Base-by-base conservation (phyloP, 2,797 vertebrate genomes). In the Sebastes paucispinis region DNA sequence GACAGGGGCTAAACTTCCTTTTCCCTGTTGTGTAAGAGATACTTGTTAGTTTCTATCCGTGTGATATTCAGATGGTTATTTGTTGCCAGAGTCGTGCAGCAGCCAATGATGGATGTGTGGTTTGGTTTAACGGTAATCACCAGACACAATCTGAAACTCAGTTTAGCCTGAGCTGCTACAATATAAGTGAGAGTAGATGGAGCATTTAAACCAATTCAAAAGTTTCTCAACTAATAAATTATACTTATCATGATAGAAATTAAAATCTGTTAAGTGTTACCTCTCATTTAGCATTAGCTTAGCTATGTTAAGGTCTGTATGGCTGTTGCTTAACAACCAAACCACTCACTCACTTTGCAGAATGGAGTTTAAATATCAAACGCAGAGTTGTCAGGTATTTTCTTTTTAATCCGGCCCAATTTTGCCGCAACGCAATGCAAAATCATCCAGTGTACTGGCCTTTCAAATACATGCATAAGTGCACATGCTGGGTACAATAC, bases 1-100 rank as follows among this genome's bases (percentile, higher is more conserved):
- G 50, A 63, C 60, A 2, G 70, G 59, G 72, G 31, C 5, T 13
- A 7, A 25, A 11, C 36, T 29, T 79, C 13, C 32, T 60, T 24
- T 32, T 64, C 32, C 66, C 52, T 32, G 52, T 4, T 8, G 63
- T n/a, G 47, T 20, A 20, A 76, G 83, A 80, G 81, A 83, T 78
- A 2, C n/a, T 84, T 78, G 11, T 9, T 47, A 82, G 6, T 89
- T 89, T 86, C 31, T 83, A 63, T 54, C 25, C 7, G 12, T 59
- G 64, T 80, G 77, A 18, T 6, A 2, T 20, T 89, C 77, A 68
- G 74, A 71, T 39, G 73, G 31, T 47, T 72, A 11, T 52, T 65
- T 81, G 58, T 57, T 20, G 13, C 1, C 20, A 25, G 34, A 43
- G 60, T 25, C 8, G 32, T 4, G 57, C 81, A 69, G 75, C 55